Evolutionary conservation across 2,888 invertebrate species (phyloP), one percentile per base, ranked within the genome.

Genomic region (Amphipyra tragopoginis): DNA sequence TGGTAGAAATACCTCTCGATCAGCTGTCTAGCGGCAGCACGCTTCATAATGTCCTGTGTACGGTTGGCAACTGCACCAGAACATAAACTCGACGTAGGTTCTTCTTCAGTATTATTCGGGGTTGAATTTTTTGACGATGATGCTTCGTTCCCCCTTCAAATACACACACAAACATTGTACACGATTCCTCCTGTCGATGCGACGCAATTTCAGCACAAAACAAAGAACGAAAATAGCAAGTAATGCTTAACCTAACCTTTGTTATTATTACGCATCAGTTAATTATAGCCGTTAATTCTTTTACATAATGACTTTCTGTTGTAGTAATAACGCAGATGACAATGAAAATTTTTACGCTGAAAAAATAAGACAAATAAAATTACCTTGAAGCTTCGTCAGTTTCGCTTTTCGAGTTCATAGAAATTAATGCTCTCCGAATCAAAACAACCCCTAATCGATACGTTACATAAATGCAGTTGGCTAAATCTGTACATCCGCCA

Each of bases 1-100:
- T 99, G 98, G 93, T 98, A 98, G 90, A 98, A 98, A 92, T 98
- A 99, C 84, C 98, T 96, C 91, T 98, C 98, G 75, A 99, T 98
- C 72, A 98, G 95, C 89, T 97, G 97, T 90, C 97, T 98, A 42
- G 98, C 98, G 45, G 97, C 96, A 61, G 96, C 96, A 54, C 97
- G 95, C 93, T 97, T 97, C 97, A 97, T 97, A 81, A 96, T 96
- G 95, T 96, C 96, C 75, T 95, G 95, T 78, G 93, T 92, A 65
- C 72, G 85, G 72, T 85, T 81, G 70, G 81, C 72, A 59, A 79
- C 87, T 81, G 87, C 71, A 75, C 83, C 84, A 78, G 87, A 67
- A 80, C 93, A 92, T 92, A 91, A 85, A 93, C 88, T 86, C 75
- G 90, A 79, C 58, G 85, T 79, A 72, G 87, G 77, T 69, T 84